Evolutionary conservation across 2,797 vertebrate species (phyloP).

Genomic region (Avahi laniger): DNA sequence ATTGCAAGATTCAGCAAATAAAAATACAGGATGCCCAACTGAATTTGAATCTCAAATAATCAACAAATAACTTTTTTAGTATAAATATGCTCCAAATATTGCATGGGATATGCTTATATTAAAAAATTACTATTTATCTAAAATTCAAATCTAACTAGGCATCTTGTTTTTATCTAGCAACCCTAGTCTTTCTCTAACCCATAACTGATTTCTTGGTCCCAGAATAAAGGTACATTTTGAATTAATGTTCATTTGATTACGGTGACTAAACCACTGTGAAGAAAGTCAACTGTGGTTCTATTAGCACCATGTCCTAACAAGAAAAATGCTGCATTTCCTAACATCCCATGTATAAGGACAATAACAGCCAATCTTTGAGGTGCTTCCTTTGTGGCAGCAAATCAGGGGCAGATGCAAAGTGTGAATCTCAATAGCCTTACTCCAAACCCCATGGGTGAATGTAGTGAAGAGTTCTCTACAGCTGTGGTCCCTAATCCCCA

Average conservation of each 20-base stretch:
- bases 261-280: not conserved
- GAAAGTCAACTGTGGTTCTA: not conserved
- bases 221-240: not conserved
- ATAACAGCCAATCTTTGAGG: not conserved
- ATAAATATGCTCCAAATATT: not conserved
- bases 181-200: not conserved
- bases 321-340: not conserved
- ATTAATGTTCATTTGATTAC: not conserved
- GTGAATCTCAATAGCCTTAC: not conserved
- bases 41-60: slow-evolving; percentile 23
- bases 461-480: not conserved
- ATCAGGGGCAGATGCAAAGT: not conserved
- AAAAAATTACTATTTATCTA: not conserved
- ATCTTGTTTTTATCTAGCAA: not conserved
- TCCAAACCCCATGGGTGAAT: not conserved
- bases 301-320: not conserved
- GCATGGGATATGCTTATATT: not conserved
- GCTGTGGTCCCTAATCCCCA: not conserved
- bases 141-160: not conserved
- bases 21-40: not conserved
- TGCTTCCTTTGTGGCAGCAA: not conserved
- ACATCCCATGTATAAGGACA: not conserved
- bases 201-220: not conserved
- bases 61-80: not conserved
- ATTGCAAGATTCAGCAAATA: not conserved